These are phyloP conservation scores for Erpornis zantholeuca DNA, from an alignment of 2,113 vertebrate genomes.

Conservation along the genomic window DNA sequence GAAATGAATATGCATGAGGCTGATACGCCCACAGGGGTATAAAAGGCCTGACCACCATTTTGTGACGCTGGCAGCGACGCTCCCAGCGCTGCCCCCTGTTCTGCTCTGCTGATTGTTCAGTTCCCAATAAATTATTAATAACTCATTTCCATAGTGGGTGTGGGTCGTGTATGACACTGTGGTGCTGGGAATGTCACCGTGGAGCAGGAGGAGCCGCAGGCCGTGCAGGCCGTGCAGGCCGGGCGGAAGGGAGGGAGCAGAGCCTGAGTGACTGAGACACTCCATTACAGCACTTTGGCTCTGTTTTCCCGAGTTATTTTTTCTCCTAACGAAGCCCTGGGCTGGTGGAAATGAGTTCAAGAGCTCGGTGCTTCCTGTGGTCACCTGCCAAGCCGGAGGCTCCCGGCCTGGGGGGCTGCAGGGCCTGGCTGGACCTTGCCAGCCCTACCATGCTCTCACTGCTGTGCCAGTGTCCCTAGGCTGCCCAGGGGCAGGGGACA, in stretches of 20 bases:
- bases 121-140: too few relatives aligned
- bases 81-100: too few relatives aligned
- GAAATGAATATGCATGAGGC: too few relatives aligned
- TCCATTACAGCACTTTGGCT: neutral
- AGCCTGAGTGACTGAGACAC: accelerated
- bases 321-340: neutral
- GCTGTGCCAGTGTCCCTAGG: accelerated
- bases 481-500: neutral
- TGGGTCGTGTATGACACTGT: too few relatives aligned
- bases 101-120: too few relatives aligned
- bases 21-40: too few relatives aligned
- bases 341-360: conserved; percentile 50
- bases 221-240: too few relatives aligned
- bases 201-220: neutral
- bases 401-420: neutral
- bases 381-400: neutral
- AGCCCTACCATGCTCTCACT: neutral
- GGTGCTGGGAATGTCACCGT: too few relatives aligned
- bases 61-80: too few relatives aligned
- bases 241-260: neutral
- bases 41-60: too few relatives aligned
- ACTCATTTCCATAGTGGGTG: too few relatives aligned
- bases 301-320: conserved; percentile 2
- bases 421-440: neutral
- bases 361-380: conserved; percentile 1